Percentiles rank a stretch among this genome's conserved stretches.
These are phyloP conservation scores for Oncorhynchus masou DNA, from an alignment of 2,113 vertebrate species.

Conservation along the genomic window DNA sequence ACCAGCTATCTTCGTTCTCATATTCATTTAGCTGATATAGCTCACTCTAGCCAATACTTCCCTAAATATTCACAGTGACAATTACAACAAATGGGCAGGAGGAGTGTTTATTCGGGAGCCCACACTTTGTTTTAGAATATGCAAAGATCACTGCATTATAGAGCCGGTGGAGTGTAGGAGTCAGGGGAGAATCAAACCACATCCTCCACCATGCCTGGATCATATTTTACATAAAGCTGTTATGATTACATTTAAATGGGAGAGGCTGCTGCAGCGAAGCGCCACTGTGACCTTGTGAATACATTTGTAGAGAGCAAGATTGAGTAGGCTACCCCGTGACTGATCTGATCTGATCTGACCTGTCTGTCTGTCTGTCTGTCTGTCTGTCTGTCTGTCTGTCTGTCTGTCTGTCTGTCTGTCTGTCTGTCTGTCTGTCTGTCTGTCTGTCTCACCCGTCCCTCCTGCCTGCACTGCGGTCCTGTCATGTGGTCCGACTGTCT, in stretches of 20 bases:
- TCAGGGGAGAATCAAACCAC: slow-evolving; percentile 26
- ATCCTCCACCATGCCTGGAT: slow-evolving; percentile 33
- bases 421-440: too few species aligned
- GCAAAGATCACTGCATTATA: background rate
- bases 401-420: too few species aligned
- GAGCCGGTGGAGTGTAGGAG: slow-evolving; percentile 21
- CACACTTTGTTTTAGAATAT: background rate
- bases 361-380: too few species aligned
- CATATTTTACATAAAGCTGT: slow-evolving; percentile 63
- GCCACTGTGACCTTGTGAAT: slow-evolving; percentile 69
- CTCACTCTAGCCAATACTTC: background rate
- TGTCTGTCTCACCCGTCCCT: too few species aligned
- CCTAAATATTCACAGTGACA: background rate
- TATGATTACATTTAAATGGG: slow-evolving; percentile 72
- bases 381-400: too few species aligned
- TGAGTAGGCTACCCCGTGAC: slow-evolving; percentile 55
- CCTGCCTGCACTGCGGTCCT: too few species aligned
- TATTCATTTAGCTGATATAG: background rate
- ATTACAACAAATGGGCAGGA: background rate
- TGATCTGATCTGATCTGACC: too few species aligned
- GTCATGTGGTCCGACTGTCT: too few species aligned
- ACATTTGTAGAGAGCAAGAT: slow-evolving; percentile 61
- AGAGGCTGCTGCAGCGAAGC: slow-evolving; percentile 57
- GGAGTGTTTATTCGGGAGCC: background rate
- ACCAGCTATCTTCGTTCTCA: background rate